Evolutionary conservation across 1,140 invertebrate species (phyloP).

Genomic region (Panagrolaimus sp.): DNA sequence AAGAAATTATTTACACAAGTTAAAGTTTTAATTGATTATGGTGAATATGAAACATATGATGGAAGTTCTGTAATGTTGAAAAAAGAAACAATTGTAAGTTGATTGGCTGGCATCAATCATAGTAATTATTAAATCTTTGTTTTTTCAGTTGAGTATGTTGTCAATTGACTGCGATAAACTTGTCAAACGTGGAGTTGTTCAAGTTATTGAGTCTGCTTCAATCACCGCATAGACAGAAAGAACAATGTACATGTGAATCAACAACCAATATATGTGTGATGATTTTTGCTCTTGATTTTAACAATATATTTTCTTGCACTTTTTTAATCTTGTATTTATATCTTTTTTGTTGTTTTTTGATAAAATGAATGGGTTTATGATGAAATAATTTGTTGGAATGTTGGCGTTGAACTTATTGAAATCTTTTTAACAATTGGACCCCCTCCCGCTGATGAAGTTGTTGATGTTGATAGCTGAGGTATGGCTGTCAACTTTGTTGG

Average conservation of each 20-base stretch:
- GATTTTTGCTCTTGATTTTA: too few relatives aligned
- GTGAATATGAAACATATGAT: slow-evolving; percentile 84
- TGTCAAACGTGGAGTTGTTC: slow-evolving; percentile 31
- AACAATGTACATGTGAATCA: too few relatives aligned
- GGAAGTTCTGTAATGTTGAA: slow-evolving; percentile 79
- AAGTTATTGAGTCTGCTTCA: slow-evolving; percentile 8
- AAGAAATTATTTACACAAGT: slow-evolving; percentile 64
- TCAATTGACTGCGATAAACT: slow-evolving; percentile 37
- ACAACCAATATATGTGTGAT: too few relatives aligned
- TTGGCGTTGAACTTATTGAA: neutral
- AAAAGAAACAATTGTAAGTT: slow-evolving; percentile 72
- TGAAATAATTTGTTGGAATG: too few relatives aligned
- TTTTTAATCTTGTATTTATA: too few relatives aligned
- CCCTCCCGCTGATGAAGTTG: neutral
- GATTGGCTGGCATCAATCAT: neutral
- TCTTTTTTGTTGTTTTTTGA: too few relatives aligned
- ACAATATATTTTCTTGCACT: too few relatives aligned
- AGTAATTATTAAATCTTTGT: slow-evolving; percentile 14
- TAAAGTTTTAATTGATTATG: slow-evolving; percentile 79
- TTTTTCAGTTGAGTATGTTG: slow-evolving; percentile 29
- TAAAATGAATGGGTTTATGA: too few relatives aligned
- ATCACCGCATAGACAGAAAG: too few relatives aligned
- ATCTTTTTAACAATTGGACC: slow-evolving; percentile 3
- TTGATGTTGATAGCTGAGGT: too few relatives aligned
- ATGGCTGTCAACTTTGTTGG: neutral